Percentiles rank a stretch among this genome's conserved stretches.
Conservation (phyloP, 30 jellyfish, hydroid and myxozoan genomes). For the Aurelia aurita region DNA sequence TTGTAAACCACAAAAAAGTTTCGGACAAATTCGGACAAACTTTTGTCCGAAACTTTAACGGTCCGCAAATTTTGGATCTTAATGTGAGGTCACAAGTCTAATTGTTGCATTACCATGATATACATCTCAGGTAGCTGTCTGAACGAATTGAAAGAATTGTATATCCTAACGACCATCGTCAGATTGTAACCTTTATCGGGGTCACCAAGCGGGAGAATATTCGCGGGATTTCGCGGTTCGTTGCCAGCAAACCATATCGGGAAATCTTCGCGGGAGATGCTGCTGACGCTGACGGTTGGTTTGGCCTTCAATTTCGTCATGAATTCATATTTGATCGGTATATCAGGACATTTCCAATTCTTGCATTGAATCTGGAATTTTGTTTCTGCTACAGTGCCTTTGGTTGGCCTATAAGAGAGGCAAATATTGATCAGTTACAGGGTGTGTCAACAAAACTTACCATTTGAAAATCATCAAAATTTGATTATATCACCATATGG, state of each 20-base stretch:
- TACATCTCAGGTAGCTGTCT: constrained; percentile 1
- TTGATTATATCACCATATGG: too few species aligned
- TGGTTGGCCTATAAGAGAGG: constrained; percentile 37
- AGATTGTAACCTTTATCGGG: constrained; percentile 55
- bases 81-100: too few species aligned
- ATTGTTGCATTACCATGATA: constrained; percentile 45
- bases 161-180: constrained; percentile 50
- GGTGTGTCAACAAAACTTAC: too few species aligned
- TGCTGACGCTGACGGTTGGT: constrained; percentile 15
- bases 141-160: constrained; percentile 69
- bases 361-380: constrained; percentile 69
- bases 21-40: too few species aligned
- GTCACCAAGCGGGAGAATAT: constrained; percentile 75
- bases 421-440: too few species aligned
- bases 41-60: too few species aligned
- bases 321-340: constrained; percentile 59
- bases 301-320: constrained; percentile 52
- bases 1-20: too few species aligned
- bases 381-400: constrained; percentile 58
- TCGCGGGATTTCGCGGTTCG: constrained; percentile 63
- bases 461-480: too few species aligned
- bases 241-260: constrained; percentile 70
- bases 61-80: too few species aligned
- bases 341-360: constrained; percentile 72
- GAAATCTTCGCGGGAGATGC: constrained; percentile 26